Evolutionary conservation across 2,113 vertebrate genomes (phyloP).

Genomic region (Carettochelys insculpta): DNA sequence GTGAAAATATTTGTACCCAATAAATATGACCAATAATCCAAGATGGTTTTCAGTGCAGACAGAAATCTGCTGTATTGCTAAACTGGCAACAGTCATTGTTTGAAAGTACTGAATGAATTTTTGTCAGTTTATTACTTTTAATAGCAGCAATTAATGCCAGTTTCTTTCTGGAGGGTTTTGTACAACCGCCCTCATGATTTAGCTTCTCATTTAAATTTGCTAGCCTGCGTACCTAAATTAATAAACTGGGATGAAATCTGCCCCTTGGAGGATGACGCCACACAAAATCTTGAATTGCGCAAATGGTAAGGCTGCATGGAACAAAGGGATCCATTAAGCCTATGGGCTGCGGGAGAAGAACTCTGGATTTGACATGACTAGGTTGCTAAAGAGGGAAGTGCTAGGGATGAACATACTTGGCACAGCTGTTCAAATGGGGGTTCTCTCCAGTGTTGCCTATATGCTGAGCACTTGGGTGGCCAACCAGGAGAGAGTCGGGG

Average conservation of each 20-base stretch:
- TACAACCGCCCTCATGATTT: fast-evolving
- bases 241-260: not conserved
- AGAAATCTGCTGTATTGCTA: not conserved
- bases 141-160: not conserved
- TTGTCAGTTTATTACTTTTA: not conserved
- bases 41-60: not conserved
- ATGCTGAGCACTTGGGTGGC: too few relatives aligned
- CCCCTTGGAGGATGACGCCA: not conserved
- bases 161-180: not conserved
- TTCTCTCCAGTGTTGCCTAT: too few relatives aligned
- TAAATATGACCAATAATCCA: not conserved
- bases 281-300: fast-evolving
- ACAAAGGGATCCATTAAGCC: not conserved
- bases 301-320: fast-evolving
- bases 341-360: not conserved
- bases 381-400: not conserved
- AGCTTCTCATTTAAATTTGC: not conserved
- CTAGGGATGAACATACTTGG: not conserved
- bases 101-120: not conserved
- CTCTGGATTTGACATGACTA: not conserved
- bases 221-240: not conserved
- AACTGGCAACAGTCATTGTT: not conserved
- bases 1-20: not conserved
- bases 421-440: not conserved
- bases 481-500: too few relatives aligned